phyloP scores from a whole-genome alignment of 2,113 vertebrate species.

The Pipa parva region DNA sequence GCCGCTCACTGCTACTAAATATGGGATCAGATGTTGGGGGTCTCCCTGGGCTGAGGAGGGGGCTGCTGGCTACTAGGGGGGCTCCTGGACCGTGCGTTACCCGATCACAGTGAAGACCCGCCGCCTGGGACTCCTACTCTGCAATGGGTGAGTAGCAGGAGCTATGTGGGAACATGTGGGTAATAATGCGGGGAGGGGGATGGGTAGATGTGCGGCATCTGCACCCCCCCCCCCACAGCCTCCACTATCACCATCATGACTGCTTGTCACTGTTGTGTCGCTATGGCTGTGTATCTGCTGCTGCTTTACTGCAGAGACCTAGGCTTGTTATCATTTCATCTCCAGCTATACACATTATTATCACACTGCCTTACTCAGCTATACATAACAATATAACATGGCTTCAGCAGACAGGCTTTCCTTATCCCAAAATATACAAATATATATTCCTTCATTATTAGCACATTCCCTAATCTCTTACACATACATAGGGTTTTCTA shows the following conservation, averaged over 20 bases:
- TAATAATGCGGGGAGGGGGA: constrained; percentile 7
- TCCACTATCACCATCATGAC: not conserved
- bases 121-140: constrained; percentile 29
- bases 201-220: not conserved
- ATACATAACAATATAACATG: no score
- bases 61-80: constrained; percentile 8
- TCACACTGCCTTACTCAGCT: no score
- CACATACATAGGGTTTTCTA: no score
- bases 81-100: not conserved
- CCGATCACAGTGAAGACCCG: constrained; percentile 20
- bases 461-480: no score
- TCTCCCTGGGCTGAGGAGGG: constrained; percentile 16
- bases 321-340: not conserved
- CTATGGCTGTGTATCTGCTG: not conserved
- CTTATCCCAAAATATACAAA: no score
- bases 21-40: constrained; percentile 24
- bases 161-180: constrained; percentile 4
- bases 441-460: not conserved
- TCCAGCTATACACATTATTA: no score
- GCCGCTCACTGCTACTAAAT: not conserved
- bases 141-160: constrained; percentile 36
- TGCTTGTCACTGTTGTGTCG: not conserved
- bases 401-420: no score
- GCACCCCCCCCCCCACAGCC: constrained; percentile 21
- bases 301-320: not conserved